phyloP scores from a whole-genome alignment of 2,113 vertebrate species.

The Dromaius novaehollandiae region DNA sequence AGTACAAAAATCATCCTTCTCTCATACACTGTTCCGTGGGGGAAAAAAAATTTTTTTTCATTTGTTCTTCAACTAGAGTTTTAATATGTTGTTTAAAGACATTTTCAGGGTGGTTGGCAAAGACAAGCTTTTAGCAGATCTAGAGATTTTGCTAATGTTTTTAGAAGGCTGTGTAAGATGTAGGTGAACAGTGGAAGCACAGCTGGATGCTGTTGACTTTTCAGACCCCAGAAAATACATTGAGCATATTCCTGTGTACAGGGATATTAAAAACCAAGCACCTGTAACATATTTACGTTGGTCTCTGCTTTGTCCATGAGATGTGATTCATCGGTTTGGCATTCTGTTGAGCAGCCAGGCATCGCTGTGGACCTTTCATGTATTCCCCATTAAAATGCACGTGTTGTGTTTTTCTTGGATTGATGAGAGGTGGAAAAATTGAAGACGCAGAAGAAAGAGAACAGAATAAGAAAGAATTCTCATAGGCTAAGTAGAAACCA shows the following conservation, averaged over 20 bases:
- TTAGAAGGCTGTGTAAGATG: conserved; percentile 5
- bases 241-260: not conserved
- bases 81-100: not conserved
- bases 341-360: conserved; percentile 58
- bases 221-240: not conserved
- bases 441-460: conserved; percentile 29
- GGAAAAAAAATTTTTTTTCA: not conserved
- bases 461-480: conserved; percentile 60
- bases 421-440: conserved; percentile 65
- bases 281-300: not conserved
- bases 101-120: conserved; percentile 2
- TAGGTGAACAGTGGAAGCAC: not conserved
- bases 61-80: not conserved
- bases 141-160: conserved; percentile 35
- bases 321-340: conserved; percentile 44
- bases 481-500: conserved; percentile 38
- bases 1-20: not conserved
- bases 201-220: not conserved
- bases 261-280: conserved; percentile 4
- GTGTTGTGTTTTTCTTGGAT: conserved; percentile 49
- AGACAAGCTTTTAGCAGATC: conserved; percentile 9
- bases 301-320: conserved; percentile 37
- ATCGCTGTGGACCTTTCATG: conserved; percentile 48
- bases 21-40: not conserved
- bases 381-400: conserved; percentile 66